A percentile compares a stretch with the other conserved stretches of the same genome.
Evolutionary conservation across 2,113 vertebrate genomes (phyloP).

Genomic region (Deroptyus accipitrinus): DNA sequence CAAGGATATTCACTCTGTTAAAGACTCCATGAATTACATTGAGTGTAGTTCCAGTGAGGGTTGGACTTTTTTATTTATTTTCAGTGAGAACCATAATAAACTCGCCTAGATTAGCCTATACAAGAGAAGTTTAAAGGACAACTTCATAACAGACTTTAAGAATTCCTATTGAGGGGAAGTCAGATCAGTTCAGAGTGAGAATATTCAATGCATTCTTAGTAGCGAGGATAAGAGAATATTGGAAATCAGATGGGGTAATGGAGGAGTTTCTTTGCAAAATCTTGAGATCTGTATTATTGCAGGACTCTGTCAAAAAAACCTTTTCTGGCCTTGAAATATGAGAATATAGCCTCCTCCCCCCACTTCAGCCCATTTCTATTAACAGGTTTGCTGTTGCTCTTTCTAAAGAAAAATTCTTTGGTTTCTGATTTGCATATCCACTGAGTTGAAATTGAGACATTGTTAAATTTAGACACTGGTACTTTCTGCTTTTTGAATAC

Average conservation of each 20-base stretch:
- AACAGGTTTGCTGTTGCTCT: not conserved
- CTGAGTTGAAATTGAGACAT: not conserved
- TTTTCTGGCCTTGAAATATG: not conserved
- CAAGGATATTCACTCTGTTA: rapidly evolving
- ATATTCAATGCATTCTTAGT: not conserved
- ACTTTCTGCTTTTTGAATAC: not conserved
- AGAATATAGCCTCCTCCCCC: not conserved
- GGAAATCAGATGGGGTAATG: not conserved
- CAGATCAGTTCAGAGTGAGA: not conserved
- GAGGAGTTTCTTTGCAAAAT: not conserved
- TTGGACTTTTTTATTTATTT: not conserved
- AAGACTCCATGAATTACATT: not conserved
- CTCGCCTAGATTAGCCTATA: not conserved
- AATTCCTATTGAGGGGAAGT: not conserved
- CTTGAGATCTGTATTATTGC: not conserved
- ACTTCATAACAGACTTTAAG: not conserved
- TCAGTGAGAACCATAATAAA: not conserved
- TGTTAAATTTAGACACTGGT: not conserved
- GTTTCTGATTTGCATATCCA: not conserved
- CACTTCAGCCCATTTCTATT: not conserved
- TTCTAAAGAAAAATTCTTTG: not conserved
- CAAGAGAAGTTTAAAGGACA: not conserved
- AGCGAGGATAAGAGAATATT: not conserved
- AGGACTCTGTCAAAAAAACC: not conserved
- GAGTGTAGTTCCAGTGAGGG: not conserved